phyloP scores from a whole-genome alignment of 1,140 invertebrate species.

The Calliphora vicina region DNA sequence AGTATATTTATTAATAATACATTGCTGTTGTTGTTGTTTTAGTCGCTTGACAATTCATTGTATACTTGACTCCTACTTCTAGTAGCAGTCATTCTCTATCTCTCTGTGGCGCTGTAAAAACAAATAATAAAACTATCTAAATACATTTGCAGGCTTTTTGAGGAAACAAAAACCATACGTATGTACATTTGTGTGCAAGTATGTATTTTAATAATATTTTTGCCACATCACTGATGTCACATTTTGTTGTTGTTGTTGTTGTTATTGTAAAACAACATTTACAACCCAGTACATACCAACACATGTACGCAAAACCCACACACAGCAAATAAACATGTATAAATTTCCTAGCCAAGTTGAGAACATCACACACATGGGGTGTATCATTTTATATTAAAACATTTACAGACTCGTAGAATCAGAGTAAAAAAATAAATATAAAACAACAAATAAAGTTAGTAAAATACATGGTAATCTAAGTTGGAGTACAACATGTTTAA shows the following conservation, averaged over 20 bases:
- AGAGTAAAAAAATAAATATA: not conserved
- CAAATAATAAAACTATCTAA: not conserved
- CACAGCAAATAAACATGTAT: not conserved
- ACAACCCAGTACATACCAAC: not conserved
- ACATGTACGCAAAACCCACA: not conserved
- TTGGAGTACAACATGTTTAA: not conserved
- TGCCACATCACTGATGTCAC: conserved; percentile 30
- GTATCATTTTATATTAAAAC: not conserved
- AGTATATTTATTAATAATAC: not conserved
- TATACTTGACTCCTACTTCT: not conserved
- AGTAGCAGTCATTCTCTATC: not conserved
- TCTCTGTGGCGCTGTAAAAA: not conserved
- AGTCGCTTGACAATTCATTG: not conserved
- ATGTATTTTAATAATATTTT: conserved; percentile 21
- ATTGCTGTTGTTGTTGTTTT: not conserved
- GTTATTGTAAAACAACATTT: not conserved
- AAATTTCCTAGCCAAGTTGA: not conserved
- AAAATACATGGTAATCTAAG: not conserved
- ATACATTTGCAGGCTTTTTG: not conserved
- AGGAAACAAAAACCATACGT: not conserved
- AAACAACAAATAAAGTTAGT: not conserved
- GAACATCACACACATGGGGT: not conserved
- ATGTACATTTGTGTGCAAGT: not conserved
- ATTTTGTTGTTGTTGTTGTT: not conserved
- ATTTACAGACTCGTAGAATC: not conserved